A percentile compares a stretch with the other conserved stretches of the same genome.
These are phyloP conservation scores for Stenodema calcarata DNA, from an alignment of 2,888 invertebrate genomes.

Conservation along the genomic window DNA sequence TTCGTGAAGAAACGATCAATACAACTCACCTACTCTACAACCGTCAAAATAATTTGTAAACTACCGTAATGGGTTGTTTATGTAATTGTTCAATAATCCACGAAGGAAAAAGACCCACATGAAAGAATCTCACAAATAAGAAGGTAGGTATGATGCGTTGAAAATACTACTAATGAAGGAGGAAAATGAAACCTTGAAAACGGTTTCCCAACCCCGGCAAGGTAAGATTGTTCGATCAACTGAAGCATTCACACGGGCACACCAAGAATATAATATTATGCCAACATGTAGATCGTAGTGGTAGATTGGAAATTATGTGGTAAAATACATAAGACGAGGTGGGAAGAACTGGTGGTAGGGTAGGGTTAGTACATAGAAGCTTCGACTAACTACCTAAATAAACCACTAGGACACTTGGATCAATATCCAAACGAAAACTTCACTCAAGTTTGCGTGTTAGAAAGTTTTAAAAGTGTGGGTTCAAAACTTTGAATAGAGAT, in stretches of 20 bases:
- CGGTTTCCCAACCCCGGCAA: neutral
- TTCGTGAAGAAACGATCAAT: too few relatives aligned
- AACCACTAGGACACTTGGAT: neutral
- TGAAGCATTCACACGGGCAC: neutral
- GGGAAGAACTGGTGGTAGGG: neutral
- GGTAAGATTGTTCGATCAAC: neutral
- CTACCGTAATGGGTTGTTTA: too few relatives aligned
- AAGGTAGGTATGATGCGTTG: too few relatives aligned
- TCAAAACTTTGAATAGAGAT: too few relatives aligned
- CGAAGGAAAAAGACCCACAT: too few relatives aligned
- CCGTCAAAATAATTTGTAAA: too few relatives aligned
- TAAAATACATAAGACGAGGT: too few relatives aligned
- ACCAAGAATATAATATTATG: neutral
- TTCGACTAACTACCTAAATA: neutral
- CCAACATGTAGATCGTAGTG: neutral
- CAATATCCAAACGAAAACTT: neutral
- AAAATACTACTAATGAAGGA: too few relatives aligned
- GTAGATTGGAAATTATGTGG: neutral
- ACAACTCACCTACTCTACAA: too few relatives aligned
- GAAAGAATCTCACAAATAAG: too few relatives aligned
- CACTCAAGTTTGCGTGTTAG: neutral
- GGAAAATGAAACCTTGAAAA: neutral
- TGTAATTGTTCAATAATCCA: too few relatives aligned
- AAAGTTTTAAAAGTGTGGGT: too few relatives aligned
- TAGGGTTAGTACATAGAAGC: neutral